These are phyloP conservation scores for Cheirogaleus major DNA, from an alignment of 2,797 vertebrate genomes.

Conservation along the genomic window DNA sequence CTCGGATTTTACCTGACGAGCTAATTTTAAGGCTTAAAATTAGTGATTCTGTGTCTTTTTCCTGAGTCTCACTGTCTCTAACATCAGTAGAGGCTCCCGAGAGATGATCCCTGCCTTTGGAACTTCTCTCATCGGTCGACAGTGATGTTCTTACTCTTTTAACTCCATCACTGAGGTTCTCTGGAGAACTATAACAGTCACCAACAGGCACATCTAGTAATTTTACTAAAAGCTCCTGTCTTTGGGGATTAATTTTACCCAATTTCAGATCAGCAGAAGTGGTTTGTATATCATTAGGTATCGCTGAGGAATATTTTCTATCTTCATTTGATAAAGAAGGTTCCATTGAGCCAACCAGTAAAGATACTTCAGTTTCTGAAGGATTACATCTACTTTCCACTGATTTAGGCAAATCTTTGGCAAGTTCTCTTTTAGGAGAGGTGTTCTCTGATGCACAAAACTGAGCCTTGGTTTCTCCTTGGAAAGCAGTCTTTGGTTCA, in stretches of 20 bases:
- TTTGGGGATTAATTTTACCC: background rate
- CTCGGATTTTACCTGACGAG: background rate
- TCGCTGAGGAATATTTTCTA: background rate
- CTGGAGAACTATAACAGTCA: background rate
- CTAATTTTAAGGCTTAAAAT: background rate
- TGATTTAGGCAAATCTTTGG: background rate
- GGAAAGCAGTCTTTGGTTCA: background rate
- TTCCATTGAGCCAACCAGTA: background rate
- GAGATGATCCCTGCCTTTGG: background rate
- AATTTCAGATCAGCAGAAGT: background rate
- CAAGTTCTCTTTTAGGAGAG: slow-evolving; percentile 5
- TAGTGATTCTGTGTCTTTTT: background rate
- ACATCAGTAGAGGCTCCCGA: background rate
- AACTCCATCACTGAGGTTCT: background rate
- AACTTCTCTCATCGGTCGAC: background rate
- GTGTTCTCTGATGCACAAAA: background rate
- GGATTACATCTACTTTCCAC: background rate
- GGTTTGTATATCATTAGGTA: background rate
- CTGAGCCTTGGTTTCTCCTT: background rate
- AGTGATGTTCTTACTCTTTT: background rate
- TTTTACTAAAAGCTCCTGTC: background rate
- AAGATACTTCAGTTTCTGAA: background rate
- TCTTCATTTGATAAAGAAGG: background rate
- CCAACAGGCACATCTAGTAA: background rate
- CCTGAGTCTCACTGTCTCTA: background rate